Evolutionary conservation across 1,140 invertebrate genomes (phyloP).

Genomic region (Coelopa frigida): DNA sequence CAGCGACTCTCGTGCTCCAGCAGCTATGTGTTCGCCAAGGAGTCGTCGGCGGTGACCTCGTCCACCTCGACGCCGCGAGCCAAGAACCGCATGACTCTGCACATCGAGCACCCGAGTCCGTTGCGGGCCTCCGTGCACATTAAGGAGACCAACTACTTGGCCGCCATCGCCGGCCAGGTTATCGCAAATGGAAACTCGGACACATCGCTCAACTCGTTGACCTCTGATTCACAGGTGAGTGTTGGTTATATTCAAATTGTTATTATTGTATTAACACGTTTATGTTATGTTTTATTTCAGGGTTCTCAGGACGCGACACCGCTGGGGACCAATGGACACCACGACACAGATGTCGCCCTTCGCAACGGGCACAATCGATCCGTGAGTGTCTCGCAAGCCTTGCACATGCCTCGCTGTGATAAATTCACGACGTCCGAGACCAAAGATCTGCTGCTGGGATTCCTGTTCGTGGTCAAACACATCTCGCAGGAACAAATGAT

Average conservation of each 20-base stretch:
- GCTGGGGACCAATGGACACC: slow-evolving; percentile 37
- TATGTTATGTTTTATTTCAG: slow-evolving; percentile 8
- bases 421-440: slow-evolving; percentile 55
- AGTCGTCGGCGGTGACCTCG: slow-evolving; percentile 33
- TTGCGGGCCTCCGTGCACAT: slow-evolving; percentile 51
- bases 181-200: slow-evolving; percentile 54
- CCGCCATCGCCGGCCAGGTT: slow-evolving; percentile 68
- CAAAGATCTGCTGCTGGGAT: slow-evolving; percentile 82
- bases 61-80: slow-evolving; percentile 46
- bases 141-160: slow-evolving; percentile 67
- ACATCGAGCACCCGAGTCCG: slow-evolving; percentile 53
- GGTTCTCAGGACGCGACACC: slow-evolving; percentile 59
- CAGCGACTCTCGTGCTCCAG: slow-evolving; percentile 51
- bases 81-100: slow-evolving; percentile 47
- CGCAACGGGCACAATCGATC: slow-evolving; percentile 45
- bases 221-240: slow-evolving; percentile 36
- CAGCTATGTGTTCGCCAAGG: slow-evolving; percentile 45
- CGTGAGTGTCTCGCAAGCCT: slow-evolving; percentile 52
- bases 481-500: slow-evolving; percentile 81
- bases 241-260: not conserved
- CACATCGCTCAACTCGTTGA: slow-evolving; percentile 40
- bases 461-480: slow-evolving; percentile 86
- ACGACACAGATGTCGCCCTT: slow-evolving; percentile 29
- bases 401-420: slow-evolving; percentile 56
- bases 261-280: not conserved